Percentiles rank a stretch among this genome's conserved stretches.
These are phyloP conservation scores for Pheosia tremula DNA, from an alignment of 2,888 invertebrate genomes.

Conservation along the genomic window DNA sequence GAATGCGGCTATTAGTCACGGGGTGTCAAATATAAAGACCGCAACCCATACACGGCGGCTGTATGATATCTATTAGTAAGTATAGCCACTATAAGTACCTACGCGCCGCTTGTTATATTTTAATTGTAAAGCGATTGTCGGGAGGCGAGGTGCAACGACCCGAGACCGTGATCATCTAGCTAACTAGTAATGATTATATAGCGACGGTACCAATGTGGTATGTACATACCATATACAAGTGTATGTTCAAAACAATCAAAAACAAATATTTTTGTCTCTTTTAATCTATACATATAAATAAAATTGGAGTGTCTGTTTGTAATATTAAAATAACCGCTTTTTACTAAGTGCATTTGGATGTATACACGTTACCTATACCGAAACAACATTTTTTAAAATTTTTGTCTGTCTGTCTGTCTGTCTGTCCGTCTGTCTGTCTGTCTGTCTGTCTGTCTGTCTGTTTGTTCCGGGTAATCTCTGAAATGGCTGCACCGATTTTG, in stretches of 20 bases:
- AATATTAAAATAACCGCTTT: no score
- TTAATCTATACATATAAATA: no score
- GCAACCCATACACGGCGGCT: not conserved
- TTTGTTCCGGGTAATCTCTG: no score
- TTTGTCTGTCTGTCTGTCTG: no score
- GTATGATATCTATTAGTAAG: constrained; percentile 6
- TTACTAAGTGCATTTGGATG: no score
- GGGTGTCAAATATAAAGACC: not conserved
- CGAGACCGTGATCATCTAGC: constrained; percentile 8
- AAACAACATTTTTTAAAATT: no score
- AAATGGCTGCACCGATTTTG: no score
- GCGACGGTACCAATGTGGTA: not conserved
- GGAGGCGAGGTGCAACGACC: constrained; percentile 29
- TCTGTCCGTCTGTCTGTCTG: no score
- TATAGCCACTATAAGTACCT: constrained; percentile 5
- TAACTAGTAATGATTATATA: constrained; percentile 1
- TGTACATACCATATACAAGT: constrained; percentile 18
- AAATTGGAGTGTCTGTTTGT: no score
- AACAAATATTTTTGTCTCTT: no score
- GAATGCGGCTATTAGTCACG: not conserved
- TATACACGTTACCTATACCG: no score
- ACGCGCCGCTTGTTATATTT: constrained; percentile 14
- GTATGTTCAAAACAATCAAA: not conserved
- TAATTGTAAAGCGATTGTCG: constrained; percentile 26
- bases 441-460: no score